Evolutionary conservation across 2,113 vertebrate species (phyloP).

Genomic region (Dissostichus mawsoni): DNA sequence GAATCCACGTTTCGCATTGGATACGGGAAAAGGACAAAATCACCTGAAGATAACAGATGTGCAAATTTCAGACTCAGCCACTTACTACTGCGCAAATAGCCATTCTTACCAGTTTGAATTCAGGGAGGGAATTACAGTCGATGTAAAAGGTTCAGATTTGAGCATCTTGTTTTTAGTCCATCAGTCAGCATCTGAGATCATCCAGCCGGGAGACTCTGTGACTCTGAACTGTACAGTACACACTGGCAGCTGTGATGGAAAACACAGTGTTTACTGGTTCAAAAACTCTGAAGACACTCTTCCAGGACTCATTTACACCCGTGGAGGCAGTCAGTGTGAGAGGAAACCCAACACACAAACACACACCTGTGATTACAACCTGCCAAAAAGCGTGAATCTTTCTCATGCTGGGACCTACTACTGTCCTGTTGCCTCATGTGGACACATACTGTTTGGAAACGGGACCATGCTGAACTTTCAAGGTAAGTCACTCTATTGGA

Average conservation of each 20-base stretch:
- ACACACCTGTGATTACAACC: constrained; percentile 53
- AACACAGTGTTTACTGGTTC: constrained; percentile 73
- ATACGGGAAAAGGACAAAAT: neutral
- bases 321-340: constrained; percentile 55
- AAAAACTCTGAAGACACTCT: constrained; percentile 29
- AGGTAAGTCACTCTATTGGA: neutral
- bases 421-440: constrained; percentile 56
- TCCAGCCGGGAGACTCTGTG: constrained; percentile 62
- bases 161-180: neutral
- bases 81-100: constrained; percentile 44
- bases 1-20: constrained; percentile 25
- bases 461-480: neutral
- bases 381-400: constrained; percentile 21
- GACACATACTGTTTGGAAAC: constrained; percentile 49
- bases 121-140: neutral
- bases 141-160: constrained; percentile 15
- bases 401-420: constrained; percentile 34
- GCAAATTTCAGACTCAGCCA: constrained; percentile 53
- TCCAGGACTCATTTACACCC: constrained; percentile 58
- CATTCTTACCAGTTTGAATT: constrained; percentile 22
- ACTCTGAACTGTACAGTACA: constrained; percentile 67
- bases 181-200: constrained; percentile 9
- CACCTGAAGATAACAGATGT: constrained; percentile 48
- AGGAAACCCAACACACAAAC: constrained; percentile 31
- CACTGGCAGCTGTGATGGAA: constrained; percentile 55